A percentile compares a stretch with the other conserved stretches of the same genome.
Conservation (phyloP, 2,888 invertebrate genomes). For the Rhagium mordax region DNA sequence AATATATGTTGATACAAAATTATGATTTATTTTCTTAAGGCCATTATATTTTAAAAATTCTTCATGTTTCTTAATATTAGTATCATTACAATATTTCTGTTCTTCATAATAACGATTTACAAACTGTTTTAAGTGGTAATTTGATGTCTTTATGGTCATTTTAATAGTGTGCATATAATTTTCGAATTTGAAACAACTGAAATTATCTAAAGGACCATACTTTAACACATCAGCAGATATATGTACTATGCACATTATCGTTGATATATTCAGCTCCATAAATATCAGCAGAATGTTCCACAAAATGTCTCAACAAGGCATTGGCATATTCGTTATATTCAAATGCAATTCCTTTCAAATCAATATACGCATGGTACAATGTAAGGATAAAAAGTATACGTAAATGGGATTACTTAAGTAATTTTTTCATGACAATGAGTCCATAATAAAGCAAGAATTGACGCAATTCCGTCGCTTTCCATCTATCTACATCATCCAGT, state of each 20-base stretch:
- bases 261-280: constrained; percentile 48
- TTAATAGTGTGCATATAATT: constrained; percentile 46
- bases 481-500: constrained; percentile 44
- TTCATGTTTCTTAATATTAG: background rate
- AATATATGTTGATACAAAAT: constrained; percentile 1
- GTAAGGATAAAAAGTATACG: constrained; percentile 48
- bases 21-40: background rate
- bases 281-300: constrained; percentile 39
- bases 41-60: background rate
- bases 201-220: constrained; percentile 49
- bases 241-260: constrained; percentile 52
- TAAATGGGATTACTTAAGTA: constrained; percentile 39
- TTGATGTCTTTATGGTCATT: constrained; percentile 35
- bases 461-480: constrained; percentile 55
- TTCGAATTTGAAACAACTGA: constrained; percentile 49
- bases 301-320: constrained; percentile 47
- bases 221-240: constrained; percentile 38
- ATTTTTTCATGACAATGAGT: constrained; percentile 49
- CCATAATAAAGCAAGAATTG: constrained; percentile 53
- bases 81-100: background rate
- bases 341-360: constrained; percentile 1
- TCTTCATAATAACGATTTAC: background rate
- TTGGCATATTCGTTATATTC: constrained; percentile 44
- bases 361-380: constrained; percentile 49
- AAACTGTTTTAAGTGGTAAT: constrained; percentile 46